A percentile compares a stretch with the other conserved stretches of the same genome.
Evolutionary conservation across 2,888 invertebrate genomes (phyloP).

Genomic region (Harpalus rubripes): DNA sequence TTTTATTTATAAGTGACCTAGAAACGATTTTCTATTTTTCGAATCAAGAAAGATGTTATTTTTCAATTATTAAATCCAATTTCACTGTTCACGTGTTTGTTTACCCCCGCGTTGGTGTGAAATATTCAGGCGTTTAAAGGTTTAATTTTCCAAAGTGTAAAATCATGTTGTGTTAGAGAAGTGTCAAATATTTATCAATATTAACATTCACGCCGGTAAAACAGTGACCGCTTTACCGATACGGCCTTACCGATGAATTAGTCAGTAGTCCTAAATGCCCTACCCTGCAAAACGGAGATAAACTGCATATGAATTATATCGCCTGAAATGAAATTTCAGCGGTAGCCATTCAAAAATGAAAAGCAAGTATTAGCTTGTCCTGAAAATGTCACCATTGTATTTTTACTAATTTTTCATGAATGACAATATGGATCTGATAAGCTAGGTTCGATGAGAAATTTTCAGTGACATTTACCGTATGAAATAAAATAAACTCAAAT

Average conservation of each 20-base stretch:
- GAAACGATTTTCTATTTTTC: background rate
- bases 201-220: slow-evolving; percentile 35
- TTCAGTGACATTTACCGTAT: background rate
- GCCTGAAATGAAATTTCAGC: background rate
- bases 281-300: background rate
- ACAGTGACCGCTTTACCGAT: slow-evolving; percentile 45
- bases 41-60: background rate
- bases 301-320: slow-evolving; percentile 29
- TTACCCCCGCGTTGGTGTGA: slow-evolving; percentile 9
- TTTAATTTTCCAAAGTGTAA: slow-evolving; percentile 37
- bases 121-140: slow-evolving; percentile 31
- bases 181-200: slow-evolving; percentile 54
- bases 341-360: background rate
- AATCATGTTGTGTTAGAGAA: slow-evolving; percentile 39
- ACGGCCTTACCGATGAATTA: slow-evolving; percentile 29
- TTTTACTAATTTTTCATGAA: background rate
- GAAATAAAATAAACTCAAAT: too few species aligned
- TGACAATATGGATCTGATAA: background rate
- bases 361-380: slow-evolving; percentile 1
- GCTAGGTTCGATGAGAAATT: background rate
- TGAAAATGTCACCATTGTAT: slow-evolving; percentile 7
- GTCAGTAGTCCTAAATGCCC: slow-evolving; percentile 27
- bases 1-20: background rate
- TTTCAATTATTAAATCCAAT: slow-evolving; percentile 37
- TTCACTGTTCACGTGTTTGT: slow-evolving; percentile 16